A percentile compares a stretch with the other conserved stretches of the same genome.
phyloP scores from a whole-genome alignment of 2,888 invertebrate genomes.

The Pterostichus madidus region DNA sequence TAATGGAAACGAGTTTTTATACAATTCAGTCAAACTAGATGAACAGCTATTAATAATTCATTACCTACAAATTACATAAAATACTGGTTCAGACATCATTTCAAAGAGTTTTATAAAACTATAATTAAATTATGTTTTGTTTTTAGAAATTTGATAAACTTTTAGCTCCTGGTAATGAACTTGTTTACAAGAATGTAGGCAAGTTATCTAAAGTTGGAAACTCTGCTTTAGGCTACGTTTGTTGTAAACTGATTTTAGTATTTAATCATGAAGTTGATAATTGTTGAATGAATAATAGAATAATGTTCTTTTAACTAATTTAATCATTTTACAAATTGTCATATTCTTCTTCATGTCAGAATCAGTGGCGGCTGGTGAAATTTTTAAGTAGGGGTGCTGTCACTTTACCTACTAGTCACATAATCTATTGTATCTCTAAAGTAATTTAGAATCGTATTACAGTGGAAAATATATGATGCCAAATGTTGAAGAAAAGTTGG shows the following conservation, averaged over 20 bases:
- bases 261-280: no score
- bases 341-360: no score
- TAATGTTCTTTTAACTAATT: no score
- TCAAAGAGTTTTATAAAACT: background rate
- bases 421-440: no score
- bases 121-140: constrained; percentile 19
- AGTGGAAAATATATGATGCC: no score
- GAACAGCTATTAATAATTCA: background rate
- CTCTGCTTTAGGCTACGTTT: background rate
- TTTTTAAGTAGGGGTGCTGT: no score
- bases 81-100: background rate
- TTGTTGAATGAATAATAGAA: no score
- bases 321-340: no score
- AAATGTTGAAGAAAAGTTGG: no score
- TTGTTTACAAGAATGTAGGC: background rate
- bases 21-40: constrained; percentile 24
- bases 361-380: no score
- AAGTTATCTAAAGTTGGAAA: constrained; percentile 1
- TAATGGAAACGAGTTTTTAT: background rate
- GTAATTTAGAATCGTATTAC: no score
- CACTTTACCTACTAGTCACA: no score
- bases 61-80: background rate
- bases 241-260: constrained; percentile 5
- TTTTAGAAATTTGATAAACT: constrained; percentile 26
- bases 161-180: constrained; percentile 20